Evolutionary conservation across 2,113 vertebrate species (phyloP).

Genomic region (Carassius auratus): DNA sequence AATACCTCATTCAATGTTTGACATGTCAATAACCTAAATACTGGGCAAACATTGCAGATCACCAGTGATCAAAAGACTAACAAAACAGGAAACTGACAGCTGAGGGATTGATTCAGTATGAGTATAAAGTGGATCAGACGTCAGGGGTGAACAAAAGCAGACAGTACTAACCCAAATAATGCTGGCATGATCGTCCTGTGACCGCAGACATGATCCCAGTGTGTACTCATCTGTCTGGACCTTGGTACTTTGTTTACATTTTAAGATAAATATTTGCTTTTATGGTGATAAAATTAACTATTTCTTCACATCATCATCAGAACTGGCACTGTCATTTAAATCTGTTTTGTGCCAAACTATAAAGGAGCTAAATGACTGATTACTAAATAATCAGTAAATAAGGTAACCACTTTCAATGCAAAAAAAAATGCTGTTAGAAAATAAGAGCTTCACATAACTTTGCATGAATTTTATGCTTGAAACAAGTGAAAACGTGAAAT

Average conservation of each 20-base stretch:
- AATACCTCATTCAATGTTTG: not conserved
- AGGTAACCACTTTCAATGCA: not conserved
- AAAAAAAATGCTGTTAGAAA: too few relatives aligned
- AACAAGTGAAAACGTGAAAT: not conserved
- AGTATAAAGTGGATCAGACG: not conserved
- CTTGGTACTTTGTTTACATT: not conserved
- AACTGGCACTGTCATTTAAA: not conserved
- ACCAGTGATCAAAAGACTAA: not conserved
- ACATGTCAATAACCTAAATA: not conserved
- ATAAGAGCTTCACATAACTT: not conserved
- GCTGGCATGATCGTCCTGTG: not conserved
- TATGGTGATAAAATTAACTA: not conserved
- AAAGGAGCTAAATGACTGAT: too few relatives aligned
- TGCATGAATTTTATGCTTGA: not conserved
- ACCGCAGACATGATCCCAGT: not conserved
- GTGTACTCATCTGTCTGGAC: not conserved
- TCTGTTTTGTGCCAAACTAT: too few relatives aligned
- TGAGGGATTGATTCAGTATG: not conserved
- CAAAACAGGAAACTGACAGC: not conserved
- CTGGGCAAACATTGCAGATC: not conserved
- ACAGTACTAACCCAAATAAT: not conserved
- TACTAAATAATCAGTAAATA: not conserved
- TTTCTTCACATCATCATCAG: not conserved
- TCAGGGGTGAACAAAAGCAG: not conserved
- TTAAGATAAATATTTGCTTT: constrained; percentile 21